Base-by-base conservation (phyloP, 2,113 vertebrate genomes). In the Cebidichthys violaceus region DNA sequence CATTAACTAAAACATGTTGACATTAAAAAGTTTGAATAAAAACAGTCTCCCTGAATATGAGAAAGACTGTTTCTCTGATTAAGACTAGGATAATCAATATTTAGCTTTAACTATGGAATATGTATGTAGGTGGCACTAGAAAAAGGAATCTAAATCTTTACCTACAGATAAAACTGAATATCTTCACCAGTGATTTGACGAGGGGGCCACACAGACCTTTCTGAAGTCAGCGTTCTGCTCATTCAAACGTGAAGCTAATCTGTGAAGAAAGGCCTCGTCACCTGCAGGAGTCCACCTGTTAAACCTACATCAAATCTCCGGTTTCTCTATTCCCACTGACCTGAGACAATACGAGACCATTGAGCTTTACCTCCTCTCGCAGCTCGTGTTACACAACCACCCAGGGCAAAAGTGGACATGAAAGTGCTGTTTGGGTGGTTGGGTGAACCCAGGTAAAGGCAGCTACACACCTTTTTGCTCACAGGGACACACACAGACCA, bases 341-440 rank as follows among this genome's bases (percentile, higher is more conserved):
- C 84, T 17, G 78, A 83, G 76, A 93, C 91, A 89, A 92, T 81
- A 73, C 55, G 1, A 83, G 70, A 62, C 68, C 70, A 35, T 62
- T 43, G 62, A 73, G 79, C 61, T 82, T 86, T 74, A 85, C 79
- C 86, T 84, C 55, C 81, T 83, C 84, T 68, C 52, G 24, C 60
- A 64, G 89, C 84, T 95, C 88, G n/a, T 27, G 81, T 95, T 94
- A 91, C 94, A 64, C 68, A 78, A 70, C 77, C 92, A 89, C 90
- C 90, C 78, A 73, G 85, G 85, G 87, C 82, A 70, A 70, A 31
- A 43, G n/a, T 35, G 77, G 65, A 91, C 88, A 87, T 93, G 81
- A 90, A 93, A 91, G 92, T 75, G 67, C 24, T 82, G 69, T 75
- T 69, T 77, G 79, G 79, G 70, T 57, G 75, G 59, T 31, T 64